These are phyloP conservation scores for Plemyria rubiginata DNA, from an alignment of 2,888 invertebrate species.

Conservation along the genomic window DNA sequence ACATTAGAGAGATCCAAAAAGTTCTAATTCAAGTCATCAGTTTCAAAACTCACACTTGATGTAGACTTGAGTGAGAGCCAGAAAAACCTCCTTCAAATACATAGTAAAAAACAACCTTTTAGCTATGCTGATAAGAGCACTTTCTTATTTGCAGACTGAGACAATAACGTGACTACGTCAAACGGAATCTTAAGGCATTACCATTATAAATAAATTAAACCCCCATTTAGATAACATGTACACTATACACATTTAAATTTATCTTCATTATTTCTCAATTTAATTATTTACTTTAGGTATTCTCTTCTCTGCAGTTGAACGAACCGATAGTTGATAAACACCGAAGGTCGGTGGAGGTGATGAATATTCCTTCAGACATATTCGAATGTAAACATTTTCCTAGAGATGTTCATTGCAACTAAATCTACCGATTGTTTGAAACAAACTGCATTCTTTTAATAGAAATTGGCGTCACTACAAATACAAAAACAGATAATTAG, in stretches of 20 bases:
- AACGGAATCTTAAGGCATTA: conserved; percentile 26
- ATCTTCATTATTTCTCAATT: conserved; percentile 34
- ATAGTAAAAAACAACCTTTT: conserved; percentile 13
- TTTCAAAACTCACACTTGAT: background rate
- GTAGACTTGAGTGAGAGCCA: background rate
- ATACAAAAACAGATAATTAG: background rate
- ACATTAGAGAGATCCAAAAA: too few species aligned
- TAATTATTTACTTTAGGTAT: conserved; percentile 35
- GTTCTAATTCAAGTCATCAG: background rate
- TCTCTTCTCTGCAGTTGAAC: conserved; percentile 52
- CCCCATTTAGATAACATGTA: conserved; percentile 31
- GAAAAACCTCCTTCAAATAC: conserved; percentile 10
- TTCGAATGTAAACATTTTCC: conserved; percentile 13
- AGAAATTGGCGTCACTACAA: conserved; percentile 8
- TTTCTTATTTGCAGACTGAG: conserved; percentile 19
- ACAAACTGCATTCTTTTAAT: background rate
- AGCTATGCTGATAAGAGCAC: conserved; percentile 8
- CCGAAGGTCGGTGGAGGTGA: conserved; percentile 54
- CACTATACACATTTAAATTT: conserved; percentile 21
- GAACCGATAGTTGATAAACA: conserved; percentile 54
- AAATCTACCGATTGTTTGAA: background rate
- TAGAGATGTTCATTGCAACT: conserved; percentile 2
- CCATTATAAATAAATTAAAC: conserved; percentile 36
- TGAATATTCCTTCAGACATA: conserved; percentile 18
- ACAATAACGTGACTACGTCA: conserved; percentile 28